Percentiles rank a stretch among this genome's conserved stretches.
Conservation (phyloP, 35 echinoderm and acorn worm genomes). For the Chiridota heheva region DNA sequence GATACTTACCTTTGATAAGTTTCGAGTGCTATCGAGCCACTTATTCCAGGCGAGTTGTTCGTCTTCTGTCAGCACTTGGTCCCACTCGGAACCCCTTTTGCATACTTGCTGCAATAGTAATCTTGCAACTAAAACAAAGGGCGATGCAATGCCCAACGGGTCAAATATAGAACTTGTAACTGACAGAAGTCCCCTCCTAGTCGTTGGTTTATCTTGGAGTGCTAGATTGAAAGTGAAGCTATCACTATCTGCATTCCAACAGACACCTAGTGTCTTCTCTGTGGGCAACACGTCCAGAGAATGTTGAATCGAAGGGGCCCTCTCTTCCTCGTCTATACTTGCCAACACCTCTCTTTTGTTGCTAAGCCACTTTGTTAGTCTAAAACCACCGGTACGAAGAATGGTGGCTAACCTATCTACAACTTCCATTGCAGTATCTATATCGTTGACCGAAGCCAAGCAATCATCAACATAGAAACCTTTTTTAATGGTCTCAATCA, state of each 20-base stretch:
- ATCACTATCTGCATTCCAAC: conserved; percentile 45
- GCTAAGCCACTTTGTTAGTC: conserved; percentile 50
- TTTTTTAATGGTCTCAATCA: conserved; percentile 11
- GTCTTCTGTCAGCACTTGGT: conserved; percentile 21
- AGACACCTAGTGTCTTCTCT: conserved; percentile 54
- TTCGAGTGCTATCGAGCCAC: conserved; percentile 14
- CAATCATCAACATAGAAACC: conserved; percentile 86
- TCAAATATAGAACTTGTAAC: conserved; percentile 38
- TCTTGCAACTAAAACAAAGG: conserved; percentile 35
- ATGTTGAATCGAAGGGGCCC: conserved; percentile 2
- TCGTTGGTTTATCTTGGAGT: conserved; percentile 30
- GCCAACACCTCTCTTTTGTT: conserved; percentile 55
- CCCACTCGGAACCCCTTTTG: conserved; percentile 41
- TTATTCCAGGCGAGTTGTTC: conserved; percentile 4
- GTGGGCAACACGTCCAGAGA: conserved; percentile 12
- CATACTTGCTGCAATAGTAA: conserved; percentile 36
- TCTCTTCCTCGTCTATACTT: neutral
- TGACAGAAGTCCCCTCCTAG: conserved; percentile 43
- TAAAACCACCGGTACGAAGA: conserved; percentile 38
- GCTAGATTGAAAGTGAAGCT: conserved; percentile 26
- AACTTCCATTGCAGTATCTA: conserved; percentile 29
- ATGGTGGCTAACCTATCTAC: neutral
- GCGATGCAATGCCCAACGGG: conserved; percentile 31
- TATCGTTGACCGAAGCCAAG: conserved; percentile 36
- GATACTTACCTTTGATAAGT: conserved; percentile 28